Evolutionary conservation across 2,797 vertebrate species (phyloP), one percentile per base, ranked within the genome.

Genomic region (Pangasius larnaudii): DNA sequence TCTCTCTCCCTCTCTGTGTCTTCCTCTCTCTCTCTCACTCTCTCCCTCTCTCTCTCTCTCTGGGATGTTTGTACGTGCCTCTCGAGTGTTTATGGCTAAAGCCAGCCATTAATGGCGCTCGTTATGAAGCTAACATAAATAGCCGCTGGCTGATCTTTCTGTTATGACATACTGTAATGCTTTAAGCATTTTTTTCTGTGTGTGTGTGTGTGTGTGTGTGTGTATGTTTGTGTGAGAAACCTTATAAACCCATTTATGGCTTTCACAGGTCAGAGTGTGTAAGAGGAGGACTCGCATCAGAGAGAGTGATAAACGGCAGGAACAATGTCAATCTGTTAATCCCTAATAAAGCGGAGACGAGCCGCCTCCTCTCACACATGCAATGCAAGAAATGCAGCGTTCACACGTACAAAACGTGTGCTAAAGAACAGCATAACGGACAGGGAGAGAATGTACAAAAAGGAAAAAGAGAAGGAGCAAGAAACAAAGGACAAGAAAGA

Each of bases 11-110:
- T 18, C 22, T 72, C 79, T 16, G 7, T 51, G 27, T 33, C 22
- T 86, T 39, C 39, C 77, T 81, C 33, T 80, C 72, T 30, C 39
- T 33, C 59, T 16, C 24, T 61, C 65, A 58, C 39, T 67, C 51
- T 39, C 61, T 46, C 19, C 80, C 16, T 13, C 30, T 42, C 39
- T 67, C 53, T 87, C 61, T 87, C 86, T 59, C 51, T 59, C 78
- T 46, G 59, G 69, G 82, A 89, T 92, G 92, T 94, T 95, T 94
- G 94, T 94, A 94, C 93, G 89, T 92, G 92, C 81, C 89, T 92
- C 91, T 74, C 72, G 80, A 93, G 93, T 90, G 93, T 95, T 95
- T 94, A 93, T 92, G 94, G 93, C 94, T 94, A 94, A 94, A 94
- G 88, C 90, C 84, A 93, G 90, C 91, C 89, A 94, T 94, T 94